phyloP scores from a whole-genome alignment of 2,888 invertebrate genomes.

The Osedax fenrisi region DNA sequence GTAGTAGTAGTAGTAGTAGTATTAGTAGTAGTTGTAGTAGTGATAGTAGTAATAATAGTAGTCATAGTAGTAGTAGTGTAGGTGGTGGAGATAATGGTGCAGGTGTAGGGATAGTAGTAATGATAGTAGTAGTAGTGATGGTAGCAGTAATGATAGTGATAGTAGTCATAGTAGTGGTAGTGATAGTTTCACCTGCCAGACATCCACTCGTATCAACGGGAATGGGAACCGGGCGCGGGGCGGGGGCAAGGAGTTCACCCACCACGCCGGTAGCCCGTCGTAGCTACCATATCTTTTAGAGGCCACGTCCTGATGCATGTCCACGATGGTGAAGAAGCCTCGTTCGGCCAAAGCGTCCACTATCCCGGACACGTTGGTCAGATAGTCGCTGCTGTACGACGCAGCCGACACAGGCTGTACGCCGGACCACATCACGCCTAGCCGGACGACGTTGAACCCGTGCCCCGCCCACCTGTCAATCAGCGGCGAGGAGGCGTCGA shows the following conservation, averaged over 20 bases:
- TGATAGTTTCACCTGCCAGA: too few relatives aligned
- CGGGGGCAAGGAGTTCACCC: constrained; percentile 37
- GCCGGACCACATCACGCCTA: constrained; percentile 42
- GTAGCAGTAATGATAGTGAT: too few relatives aligned
- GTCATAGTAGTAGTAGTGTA: too few relatives aligned
- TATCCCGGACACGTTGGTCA: constrained; percentile 41
- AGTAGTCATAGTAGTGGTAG: too few relatives aligned
- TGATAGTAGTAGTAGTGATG: too few relatives aligned
- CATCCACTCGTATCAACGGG: constrained; percentile 35
- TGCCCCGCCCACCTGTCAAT: background rate
- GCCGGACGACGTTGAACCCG: constrained; percentile 42
- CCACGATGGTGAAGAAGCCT: constrained; percentile 39
- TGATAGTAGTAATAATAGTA: too few relatives aligned
- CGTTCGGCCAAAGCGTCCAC: constrained; percentile 45
- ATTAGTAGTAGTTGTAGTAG: too few relatives aligned
- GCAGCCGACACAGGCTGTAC: constrained; percentile 32
- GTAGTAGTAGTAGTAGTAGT: too few relatives aligned
- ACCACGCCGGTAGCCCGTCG: constrained; percentile 41
- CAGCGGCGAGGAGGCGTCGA: background rate
- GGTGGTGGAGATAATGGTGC: too few relatives aligned
- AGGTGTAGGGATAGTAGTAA: too few relatives aligned
- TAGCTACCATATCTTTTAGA: constrained; percentile 36
- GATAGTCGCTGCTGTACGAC: constrained; percentile 19
- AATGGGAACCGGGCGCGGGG: constrained; percentile 38
- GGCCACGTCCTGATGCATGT: constrained; percentile 41